Evolutionary conservation across 1,140 invertebrate genomes (phyloP).

Genomic region (Drosophila kurseongensis): DNA sequence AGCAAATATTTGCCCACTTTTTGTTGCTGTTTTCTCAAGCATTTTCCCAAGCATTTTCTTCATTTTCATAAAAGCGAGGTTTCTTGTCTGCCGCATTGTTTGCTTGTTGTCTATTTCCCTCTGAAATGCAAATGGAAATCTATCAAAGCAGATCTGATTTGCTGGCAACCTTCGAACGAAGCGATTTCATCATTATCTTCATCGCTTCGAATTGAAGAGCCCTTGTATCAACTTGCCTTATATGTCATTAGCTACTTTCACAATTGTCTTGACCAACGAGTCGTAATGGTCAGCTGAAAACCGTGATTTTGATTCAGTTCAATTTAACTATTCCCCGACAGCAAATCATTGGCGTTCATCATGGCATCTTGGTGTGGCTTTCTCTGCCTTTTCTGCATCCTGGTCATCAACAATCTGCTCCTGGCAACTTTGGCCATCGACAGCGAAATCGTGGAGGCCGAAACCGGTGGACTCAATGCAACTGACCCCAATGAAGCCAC

Average conservation of each 20-base stretch:
- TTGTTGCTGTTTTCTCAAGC: slow-evolving; percentile 51
- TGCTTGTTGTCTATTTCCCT: slow-evolving; percentile 20
- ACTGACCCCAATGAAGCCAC: slow-evolving; percentile 5
- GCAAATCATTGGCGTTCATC: neutral
- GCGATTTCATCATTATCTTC: slow-evolving; percentile 1
- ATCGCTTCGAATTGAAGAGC: slow-evolving; percentile 25
- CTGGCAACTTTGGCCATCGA: slow-evolving; percentile 28
- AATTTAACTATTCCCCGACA: neutral
- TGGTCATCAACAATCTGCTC: slow-evolving; percentile 10
- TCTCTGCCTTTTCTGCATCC: slow-evolving; percentile 3
- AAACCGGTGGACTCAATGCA: neutral
- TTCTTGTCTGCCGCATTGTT: slow-evolving; percentile 38
- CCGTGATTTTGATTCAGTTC: slow-evolving; percentile 45
- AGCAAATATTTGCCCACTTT: slow-evolving; percentile 72
- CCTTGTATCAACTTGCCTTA: slow-evolving; percentile 40
- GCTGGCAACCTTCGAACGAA: slow-evolving; percentile 31
- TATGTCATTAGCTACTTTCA: slow-evolving; percentile 58
- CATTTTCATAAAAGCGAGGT: slow-evolving; percentile 69
- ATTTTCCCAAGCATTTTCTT: slow-evolving; percentile 45
- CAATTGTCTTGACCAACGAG: slow-evolving; percentile 27
- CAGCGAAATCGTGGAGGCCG: slow-evolving; percentile 66
- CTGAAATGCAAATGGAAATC: slow-evolving; percentile 35
- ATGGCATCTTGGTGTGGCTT: slow-evolving; percentile 6
- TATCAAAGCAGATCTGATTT: slow-evolving; percentile 36
- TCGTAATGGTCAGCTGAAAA: slow-evolving; percentile 27